phyloP scores from a whole-genome alignment of 2,797 vertebrate species.

The Sebastes jordani region DNA sequence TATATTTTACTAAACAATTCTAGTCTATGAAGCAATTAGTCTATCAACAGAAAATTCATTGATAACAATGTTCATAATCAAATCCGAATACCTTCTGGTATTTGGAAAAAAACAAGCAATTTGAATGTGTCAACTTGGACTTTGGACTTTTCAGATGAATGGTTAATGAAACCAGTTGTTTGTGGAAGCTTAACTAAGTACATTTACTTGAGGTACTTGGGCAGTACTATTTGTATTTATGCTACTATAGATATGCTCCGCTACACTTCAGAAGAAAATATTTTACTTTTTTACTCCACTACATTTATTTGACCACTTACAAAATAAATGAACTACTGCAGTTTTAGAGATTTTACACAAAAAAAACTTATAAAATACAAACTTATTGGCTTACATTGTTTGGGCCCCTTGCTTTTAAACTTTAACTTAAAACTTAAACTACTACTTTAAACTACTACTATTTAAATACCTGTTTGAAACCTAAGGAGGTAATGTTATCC shows the following conservation, averaged over 20 bases:
- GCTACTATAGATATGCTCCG: neutral
- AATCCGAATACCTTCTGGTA: neutral
- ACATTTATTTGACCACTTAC: neutral
- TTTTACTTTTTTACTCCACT: neutral
- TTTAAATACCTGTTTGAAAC: neutral
- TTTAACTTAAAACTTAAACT: too few species aligned
- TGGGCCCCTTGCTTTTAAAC: neutral
- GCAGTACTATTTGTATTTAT: neutral
- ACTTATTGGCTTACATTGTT: neutral
- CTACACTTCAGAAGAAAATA: neutral
- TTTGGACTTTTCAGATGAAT: neutral
- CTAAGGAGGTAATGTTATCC: neutral
- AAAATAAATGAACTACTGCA: too few species aligned
- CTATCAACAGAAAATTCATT: neutral
- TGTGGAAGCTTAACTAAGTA: neutral
- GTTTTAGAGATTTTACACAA: neutral
- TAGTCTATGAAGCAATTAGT: neutral
- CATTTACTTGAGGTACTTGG: neutral
- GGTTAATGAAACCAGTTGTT: rapidly evolving
- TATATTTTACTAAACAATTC: neutral
- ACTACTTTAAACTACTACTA: too few species aligned
- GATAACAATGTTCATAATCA: neutral
- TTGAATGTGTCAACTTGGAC: neutral
- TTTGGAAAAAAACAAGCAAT: neutral
- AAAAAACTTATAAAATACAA: neutral